Base-by-base conservation (phyloP, 2,797 vertebrate species). In the Rhincodon typus region DNA sequence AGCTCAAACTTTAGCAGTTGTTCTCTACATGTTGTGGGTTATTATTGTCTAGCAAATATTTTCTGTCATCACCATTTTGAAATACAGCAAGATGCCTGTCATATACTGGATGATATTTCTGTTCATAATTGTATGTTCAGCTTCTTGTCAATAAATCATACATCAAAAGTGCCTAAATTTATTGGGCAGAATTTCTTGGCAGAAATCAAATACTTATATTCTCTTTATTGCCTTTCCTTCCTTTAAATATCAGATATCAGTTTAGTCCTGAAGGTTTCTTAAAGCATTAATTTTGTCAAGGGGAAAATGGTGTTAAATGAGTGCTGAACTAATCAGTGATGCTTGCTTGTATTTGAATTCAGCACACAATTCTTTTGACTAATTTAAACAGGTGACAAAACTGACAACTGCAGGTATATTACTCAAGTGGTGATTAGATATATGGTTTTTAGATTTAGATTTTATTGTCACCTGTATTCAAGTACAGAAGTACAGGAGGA, bases 41-140 rank as follows among this genome's bases (percentile, higher is more conserved):
- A n/a, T 95, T 94, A 77, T 95, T 95, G 70, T 19, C 23, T 27
- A 30, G 77, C 94, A 95, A 95, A 95, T 95, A 70, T 77, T 95
- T 77, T 50, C 94, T 72, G 46, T 77, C 94, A 77, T 95, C 94
- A 94, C 74, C 27, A 95, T 74, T 95, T 95, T 70, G 53, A 95
- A 95, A 23, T 95, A 53, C 25, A 53, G 30, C 50, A 57, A 57
- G 30, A 46, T 57, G 70, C n/a, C 70, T 50, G 70, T 95, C 70
- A 95, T 3, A 95, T 77, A 27, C 4, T 42, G 34, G 5, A 23
- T 5, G 2, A 74, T 95, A 77, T 53, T 95, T 53, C 46, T 95
- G 27, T 77, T 94, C 67, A 25, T 15, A 77, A 95, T 50, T 50
- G 69, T 57, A 27, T 77, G 72, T 94, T 74, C 25, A 34, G 46